Percentiles rank a stretch among this genome's conserved stretches.
Conservation (phyloP, 1,140 invertebrate genomes). For the Ceratoteleas bidentatus region DNA sequence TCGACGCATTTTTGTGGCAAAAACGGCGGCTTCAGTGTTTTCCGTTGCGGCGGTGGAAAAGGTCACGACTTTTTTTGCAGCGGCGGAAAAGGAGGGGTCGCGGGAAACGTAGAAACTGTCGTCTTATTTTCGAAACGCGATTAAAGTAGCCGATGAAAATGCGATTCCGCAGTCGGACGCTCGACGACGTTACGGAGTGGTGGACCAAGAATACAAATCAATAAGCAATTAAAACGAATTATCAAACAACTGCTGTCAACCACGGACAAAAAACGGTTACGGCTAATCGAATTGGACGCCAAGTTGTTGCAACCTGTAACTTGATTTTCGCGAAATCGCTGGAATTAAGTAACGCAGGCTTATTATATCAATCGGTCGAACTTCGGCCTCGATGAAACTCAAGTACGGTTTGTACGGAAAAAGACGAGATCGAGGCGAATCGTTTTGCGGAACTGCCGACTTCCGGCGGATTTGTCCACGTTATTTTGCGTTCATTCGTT, state of each 20-base stretch:
- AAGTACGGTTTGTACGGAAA: constrained; percentile 10
- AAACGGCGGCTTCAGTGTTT: too few species aligned
- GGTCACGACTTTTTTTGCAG: not conserved
- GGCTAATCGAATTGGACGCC: constrained; percentile 34
- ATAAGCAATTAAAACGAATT: constrained; percentile 58
- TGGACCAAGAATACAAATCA: constrained; percentile 51
- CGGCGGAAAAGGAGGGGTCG: not conserved
- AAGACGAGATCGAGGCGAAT: constrained; percentile 11
- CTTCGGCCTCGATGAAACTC: constrained; percentile 5
- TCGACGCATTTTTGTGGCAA: too few species aligned
- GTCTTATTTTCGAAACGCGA: constrained; percentile 13
- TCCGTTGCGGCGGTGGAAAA: too few species aligned
- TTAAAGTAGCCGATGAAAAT: constrained; percentile 27
- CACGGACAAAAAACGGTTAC: constrained; percentile 31
- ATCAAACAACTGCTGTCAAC: constrained; percentile 44
- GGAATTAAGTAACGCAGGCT: constrained; percentile 52
- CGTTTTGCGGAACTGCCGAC: constrained; percentile 7
- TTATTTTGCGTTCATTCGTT: not conserved
- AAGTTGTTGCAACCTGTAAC: constrained; percentile 48
- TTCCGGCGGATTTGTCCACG: not conserved
- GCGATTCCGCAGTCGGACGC: constrained; percentile 33
- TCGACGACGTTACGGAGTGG: constrained; percentile 21
- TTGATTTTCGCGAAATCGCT: constrained; percentile 44
- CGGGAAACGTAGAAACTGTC: not conserved
- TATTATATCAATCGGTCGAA: constrained; percentile 53